phyloP scores from a whole-genome alignment of 2,797 vertebrate species.

The Paramormyrops hopkinsi region DNA sequence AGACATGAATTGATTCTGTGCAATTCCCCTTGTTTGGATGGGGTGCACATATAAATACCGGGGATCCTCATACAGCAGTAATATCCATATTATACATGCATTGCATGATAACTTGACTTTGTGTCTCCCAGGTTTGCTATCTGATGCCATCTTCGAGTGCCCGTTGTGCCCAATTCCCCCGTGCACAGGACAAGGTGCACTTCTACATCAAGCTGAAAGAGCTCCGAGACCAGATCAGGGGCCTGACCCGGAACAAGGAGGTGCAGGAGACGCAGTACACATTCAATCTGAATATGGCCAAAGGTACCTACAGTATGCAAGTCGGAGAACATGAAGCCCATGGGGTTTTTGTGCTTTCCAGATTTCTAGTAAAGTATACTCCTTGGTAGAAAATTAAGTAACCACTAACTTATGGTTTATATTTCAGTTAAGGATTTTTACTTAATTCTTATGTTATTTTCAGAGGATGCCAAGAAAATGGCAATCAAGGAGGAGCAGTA shows the following conservation, averaged over 20 bases:
- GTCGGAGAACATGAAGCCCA: background rate
- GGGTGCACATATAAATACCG: background rate
- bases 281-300: slow-evolving; percentile 83
- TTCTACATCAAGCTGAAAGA: slow-evolving; percentile 96
- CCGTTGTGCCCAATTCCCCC: slow-evolving; percentile 94
- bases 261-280: slow-evolving; percentile 80
- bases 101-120: background rate
- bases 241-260: slow-evolving; percentile 59
- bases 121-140: slow-evolving; percentile 72
- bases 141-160: slow-evolving; percentile 98
- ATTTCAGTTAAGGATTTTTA: background rate
- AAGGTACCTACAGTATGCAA: slow-evolving; percentile 62
- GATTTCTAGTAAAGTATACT: background rate
- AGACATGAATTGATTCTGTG: background rate
- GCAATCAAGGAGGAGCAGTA: slow-evolving; percentile 96
- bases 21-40: background rate
- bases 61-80: background rate
- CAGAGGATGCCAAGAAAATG: slow-evolving; percentile 95
- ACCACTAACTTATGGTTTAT: background rate
- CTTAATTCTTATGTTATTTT: background rate
- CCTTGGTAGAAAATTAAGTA: background rate
- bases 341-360: background rate
- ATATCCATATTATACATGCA: background rate
- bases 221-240: slow-evolving; percentile 82
- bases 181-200: slow-evolving; percentile 97